A percentile compares a stretch with the other conserved stretches of the same genome.
Conservation (phyloP, 2,888 invertebrate species). For the Nomada goodeniana region DNA sequence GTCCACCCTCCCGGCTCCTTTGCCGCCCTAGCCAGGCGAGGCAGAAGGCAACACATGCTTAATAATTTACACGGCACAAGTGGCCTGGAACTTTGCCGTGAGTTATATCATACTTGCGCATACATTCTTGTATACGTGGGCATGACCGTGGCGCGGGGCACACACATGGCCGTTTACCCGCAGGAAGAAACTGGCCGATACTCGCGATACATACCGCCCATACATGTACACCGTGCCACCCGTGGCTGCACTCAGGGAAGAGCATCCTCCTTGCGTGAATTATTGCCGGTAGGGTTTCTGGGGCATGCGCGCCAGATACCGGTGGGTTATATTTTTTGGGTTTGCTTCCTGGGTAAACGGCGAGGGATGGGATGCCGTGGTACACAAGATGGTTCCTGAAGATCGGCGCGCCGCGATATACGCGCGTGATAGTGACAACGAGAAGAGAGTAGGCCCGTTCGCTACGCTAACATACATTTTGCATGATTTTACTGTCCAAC, state of each 20-base stretch:
- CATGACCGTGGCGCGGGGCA: constrained; percentile 40
- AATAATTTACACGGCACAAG: constrained; percentile 80
- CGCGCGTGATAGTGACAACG: constrained; percentile 52
- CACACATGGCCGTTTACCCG: constrained; percentile 22
- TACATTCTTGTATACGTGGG: constrained; percentile 67
- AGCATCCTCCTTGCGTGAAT: constrained; percentile 76
- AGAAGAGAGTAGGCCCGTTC: constrained; percentile 43
- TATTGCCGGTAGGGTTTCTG: constrained; percentile 75
- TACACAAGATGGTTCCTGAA: constrained; percentile 41
- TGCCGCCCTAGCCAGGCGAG: constrained; percentile 40
- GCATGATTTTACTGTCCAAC: constrained; percentile 62
- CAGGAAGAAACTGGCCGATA: constrained; percentile 62
- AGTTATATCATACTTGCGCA: constrained; percentile 77
- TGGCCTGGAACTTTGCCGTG: constrained; percentile 78
- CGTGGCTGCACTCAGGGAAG: constrained; percentile 65
- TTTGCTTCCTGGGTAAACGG: constrained; percentile 58
- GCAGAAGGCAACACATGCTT: constrained; percentile 76
- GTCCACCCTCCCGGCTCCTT: constrained; percentile 7
- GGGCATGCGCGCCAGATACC: constrained; percentile 69
- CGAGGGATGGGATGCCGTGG: constrained; percentile 39
- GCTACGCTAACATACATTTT: constrained; percentile 69
- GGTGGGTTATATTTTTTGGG: constrained; percentile 66
- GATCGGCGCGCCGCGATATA: constrained; percentile 36
- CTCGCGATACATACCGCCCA: constrained; percentile 38
- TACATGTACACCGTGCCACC: constrained; percentile 19